These are phyloP conservation scores for Drosophila monieri DNA, from an alignment of 2,888 invertebrate species.

Conservation along the genomic window DNA sequence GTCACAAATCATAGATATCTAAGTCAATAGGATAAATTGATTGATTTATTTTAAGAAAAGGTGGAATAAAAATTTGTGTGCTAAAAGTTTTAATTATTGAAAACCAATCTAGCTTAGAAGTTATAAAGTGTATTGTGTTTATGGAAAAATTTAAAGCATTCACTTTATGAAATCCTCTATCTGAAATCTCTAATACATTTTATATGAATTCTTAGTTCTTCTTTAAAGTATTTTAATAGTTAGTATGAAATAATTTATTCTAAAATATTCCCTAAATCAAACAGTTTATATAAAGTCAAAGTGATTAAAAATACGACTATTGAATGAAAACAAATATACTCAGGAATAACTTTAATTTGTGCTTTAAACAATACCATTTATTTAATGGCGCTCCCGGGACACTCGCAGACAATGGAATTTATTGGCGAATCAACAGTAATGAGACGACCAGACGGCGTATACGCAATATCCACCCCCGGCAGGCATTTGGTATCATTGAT, in stretches of 20 bases:
- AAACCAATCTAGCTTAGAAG: no score
- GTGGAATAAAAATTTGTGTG: no score
- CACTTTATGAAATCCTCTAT: no score
- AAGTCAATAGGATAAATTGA: not conserved
- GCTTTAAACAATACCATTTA: conserved; percentile 8
- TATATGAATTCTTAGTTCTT: not conserved
- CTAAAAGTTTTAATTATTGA: no score
- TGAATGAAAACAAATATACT: not conserved
- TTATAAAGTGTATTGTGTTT: no score
- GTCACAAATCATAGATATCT: not conserved
- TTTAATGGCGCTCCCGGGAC: conserved; percentile 15
- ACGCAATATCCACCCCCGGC: conserved; percentile 72
- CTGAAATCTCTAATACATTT: no score
- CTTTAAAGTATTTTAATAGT: not conserved
- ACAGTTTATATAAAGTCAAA: not conserved
- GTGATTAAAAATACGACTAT: not conserved
- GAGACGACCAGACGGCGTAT: conserved; percentile 48
- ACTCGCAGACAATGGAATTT: conserved; percentile 35
- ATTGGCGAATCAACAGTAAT: conserved; percentile 45
- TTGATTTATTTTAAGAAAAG: not conserved
- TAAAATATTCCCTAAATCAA: not conserved
- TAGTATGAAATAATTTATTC: not conserved
- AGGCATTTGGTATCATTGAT: conserved; percentile 70
- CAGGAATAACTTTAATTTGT: conserved; percentile 5
- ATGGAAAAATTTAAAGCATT: no score